Evolutionary conservation across 2,888 invertebrate species (phyloP).

Genomic region (Tenthredo mesomela): DNA sequence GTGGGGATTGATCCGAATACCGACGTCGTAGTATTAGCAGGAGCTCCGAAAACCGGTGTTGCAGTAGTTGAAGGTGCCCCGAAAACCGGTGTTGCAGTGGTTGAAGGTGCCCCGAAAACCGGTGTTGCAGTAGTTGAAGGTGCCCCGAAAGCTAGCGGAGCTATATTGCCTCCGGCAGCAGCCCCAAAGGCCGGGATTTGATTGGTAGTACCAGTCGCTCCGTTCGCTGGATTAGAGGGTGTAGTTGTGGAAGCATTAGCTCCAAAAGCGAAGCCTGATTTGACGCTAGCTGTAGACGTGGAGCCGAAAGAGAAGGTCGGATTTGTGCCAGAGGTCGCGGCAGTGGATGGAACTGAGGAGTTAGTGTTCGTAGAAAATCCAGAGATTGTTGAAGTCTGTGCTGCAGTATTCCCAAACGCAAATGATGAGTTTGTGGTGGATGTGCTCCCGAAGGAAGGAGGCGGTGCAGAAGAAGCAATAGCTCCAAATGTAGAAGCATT

Average conservation of each 20-base stretch:
- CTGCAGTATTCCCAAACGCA: constrained; percentile 21
- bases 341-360: constrained; percentile 6
- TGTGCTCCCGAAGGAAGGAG: constrained; percentile 10
- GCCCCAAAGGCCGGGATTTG: constrained; percentile 13
- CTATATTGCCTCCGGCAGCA: not conserved
- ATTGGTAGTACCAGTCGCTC: not conserved
- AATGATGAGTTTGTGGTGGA: constrained; percentile 31
- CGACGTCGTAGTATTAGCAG: constrained; percentile 52
- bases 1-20: constrained; percentile 39
- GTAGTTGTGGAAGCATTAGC: constrained; percentile 44
- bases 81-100: constrained; percentile 54
- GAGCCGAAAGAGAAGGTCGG: constrained; percentile 60
- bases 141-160: constrained; percentile 23
- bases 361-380: constrained; percentile 32
- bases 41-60: constrained; percentile 46
- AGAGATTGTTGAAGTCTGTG: constrained; percentile 3
- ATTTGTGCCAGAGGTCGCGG: constrained; percentile 9
- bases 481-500: constrained; percentile 53
- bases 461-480: constrained; percentile 36
- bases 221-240: not conserved
- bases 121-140: constrained; percentile 40
- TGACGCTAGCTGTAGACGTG: constrained; percentile 4
- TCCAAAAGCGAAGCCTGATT: constrained; percentile 34
- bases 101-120: constrained; percentile 54
- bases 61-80: constrained; percentile 53